Conservation (phyloP, 2,888 invertebrate genomes). For the Papilio protenor region DNA sequence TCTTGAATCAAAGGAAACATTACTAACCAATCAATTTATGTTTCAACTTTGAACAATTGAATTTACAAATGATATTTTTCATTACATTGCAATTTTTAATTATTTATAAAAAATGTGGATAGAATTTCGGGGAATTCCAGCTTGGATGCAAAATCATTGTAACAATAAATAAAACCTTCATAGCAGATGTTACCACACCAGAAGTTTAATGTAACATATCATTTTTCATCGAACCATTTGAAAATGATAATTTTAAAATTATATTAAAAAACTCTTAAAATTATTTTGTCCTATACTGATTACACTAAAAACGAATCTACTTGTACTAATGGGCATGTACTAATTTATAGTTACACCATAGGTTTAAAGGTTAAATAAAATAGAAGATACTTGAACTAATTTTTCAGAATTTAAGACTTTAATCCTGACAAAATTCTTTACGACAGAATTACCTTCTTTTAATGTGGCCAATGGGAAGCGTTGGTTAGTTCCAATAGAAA, state of each 20-base stretch:
- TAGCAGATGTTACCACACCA: neutral
- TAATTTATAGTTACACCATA: constrained; percentile 48
- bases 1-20: constrained; percentile 78
- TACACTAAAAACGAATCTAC: constrained; percentile 51
- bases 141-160: constrained; percentile 11
- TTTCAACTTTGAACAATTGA: constrained; percentile 52
- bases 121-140: constrained; percentile 46
- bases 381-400: constrained; percentile 1
- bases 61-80: constrained; percentile 36
- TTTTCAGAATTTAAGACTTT: constrained; percentile 1
- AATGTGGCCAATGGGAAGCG: neutral
- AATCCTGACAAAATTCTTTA: no score
- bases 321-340: constrained; percentile 68
- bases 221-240: constrained; percentile 2
- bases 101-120: constrained; percentile 24
- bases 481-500: neutral
- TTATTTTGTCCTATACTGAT: constrained; percentile 42
- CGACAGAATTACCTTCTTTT: neutral
- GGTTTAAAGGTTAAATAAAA: constrained; percentile 22
- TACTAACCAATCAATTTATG: constrained; percentile 59
- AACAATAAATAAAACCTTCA: neutral
- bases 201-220: neutral
- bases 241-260: constrained; percentile 24
- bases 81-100: constrained; percentile 32
- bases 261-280: constrained; percentile 40